Evolutionary conservation across 1,140 invertebrate species (phyloP), one percentile per base, ranked within the genome.

Genomic region (Drosophila pachea): DNA sequence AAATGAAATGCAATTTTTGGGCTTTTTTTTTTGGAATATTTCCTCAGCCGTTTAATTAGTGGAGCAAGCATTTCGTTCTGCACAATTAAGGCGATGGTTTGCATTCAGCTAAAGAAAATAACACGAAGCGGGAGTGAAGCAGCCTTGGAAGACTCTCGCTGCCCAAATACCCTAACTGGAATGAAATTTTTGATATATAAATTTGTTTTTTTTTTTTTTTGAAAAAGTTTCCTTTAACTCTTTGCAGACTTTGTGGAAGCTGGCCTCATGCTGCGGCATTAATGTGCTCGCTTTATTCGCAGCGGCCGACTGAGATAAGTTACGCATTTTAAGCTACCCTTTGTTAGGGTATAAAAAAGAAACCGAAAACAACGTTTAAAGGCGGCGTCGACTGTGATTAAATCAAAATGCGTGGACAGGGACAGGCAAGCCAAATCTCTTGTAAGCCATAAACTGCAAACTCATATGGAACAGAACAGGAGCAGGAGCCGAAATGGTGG

Each of bases 41-140:
- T 14, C 56, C 48, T 54, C 42, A 35, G 42, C 54, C 63, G 54
- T 70, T 70, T 70, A 70, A 70, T 70, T 70, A 70, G 68, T 71
- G 68, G 56, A 71, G 68, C 63, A 65, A 61, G 56, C 68, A 48
- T 71, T 71, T 71, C 56, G 68, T 67, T 67, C 48, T 62, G 65
- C 79, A 84, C 79, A 84, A 79, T 84, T 84, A 84, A 84, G 79
- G 76, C 61, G 64, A 67, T 72, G 63, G 63, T 54, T 72, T 72
- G 68, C 64, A 72, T 67, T 68, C 64, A 67, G 60, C 61, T 65
- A 22, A 56, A 58, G 58, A 61, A 47, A 59, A 62, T 61, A 43
- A 69, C 36, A 69, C 53, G 47, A 65, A 65, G 12, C 7, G 14
- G 49, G 33, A 12, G 32, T 50, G 12, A 42, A 29, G n/a, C n/a